Evolutionary conservation across 2,113 vertebrate species (phyloP).

Genomic region (Pseudopodoces humilis): DNA sequence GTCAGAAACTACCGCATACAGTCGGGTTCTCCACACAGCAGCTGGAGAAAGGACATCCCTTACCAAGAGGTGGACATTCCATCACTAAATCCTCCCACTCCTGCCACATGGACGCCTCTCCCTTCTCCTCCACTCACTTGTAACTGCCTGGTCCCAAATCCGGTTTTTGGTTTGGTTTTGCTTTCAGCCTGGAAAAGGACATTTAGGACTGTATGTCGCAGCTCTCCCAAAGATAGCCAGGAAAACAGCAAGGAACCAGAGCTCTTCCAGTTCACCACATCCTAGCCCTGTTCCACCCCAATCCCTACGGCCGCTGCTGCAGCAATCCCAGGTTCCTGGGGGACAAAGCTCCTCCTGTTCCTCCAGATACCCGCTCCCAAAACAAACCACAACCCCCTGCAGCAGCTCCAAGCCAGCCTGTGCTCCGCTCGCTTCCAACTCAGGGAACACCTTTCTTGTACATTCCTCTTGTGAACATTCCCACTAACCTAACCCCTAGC

Average conservation of each 20-base stretch:
- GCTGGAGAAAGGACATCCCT: not conserved
- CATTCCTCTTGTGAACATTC: not conserved
- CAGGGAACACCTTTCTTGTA: slow-evolving; percentile 28
- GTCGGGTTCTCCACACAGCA: not conserved
- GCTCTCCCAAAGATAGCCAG: slow-evolving; percentile 58
- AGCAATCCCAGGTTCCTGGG: not conserved
- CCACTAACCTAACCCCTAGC: not conserved
- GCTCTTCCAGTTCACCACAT: not conserved
- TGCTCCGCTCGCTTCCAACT: not conserved
- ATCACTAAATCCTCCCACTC: not conserved
- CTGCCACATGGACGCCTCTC: not conserved
- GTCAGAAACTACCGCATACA: slow-evolving; percentile 57
- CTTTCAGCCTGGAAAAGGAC: not conserved
- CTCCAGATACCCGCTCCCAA: not conserved
- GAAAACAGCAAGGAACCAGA: slow-evolving; percentile 42
- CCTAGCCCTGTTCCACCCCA: not conserved
- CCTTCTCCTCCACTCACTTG: not conserved
- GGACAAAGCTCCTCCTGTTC: not conserved
- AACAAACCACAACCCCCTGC: not conserved
- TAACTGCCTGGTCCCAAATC: slow-evolving; percentile 17
- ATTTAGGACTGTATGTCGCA: not conserved
- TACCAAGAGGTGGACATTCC: not conserved
- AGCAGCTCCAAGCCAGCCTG: not conserved
- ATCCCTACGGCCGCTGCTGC: not conserved
- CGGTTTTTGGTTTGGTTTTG: not conserved